Evolutionary conservation across 2,113 vertebrate species (phyloP), one percentile per base, ranked within the genome.

Genomic region (Erinaceus europaeus): DNA sequence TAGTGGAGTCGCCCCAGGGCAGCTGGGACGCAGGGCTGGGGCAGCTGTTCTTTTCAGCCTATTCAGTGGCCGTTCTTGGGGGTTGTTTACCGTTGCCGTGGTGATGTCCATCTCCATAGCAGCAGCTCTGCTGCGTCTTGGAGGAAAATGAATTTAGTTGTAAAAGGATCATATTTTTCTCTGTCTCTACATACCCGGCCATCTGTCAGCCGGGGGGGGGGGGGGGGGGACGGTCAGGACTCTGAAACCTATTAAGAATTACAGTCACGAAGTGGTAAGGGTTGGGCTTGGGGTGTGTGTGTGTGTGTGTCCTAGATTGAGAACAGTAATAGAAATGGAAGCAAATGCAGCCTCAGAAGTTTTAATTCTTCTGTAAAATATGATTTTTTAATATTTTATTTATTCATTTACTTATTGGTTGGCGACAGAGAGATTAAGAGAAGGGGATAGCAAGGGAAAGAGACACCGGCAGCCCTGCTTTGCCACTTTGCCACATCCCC

Each of bases 11-110:
- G 95, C 97, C 96, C 94, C 91, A 50, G 96, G 97, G 97, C 96
- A 97, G 97, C 97, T 96, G 96, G 96, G 97, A 96, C 86, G 95
- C 96, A 86, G 74, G 13, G 94, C 97, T 92, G 93, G 98, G 97
- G 97, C 97, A 98, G 97, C 97, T 98, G 98, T 98, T 98, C 97
- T 97, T 97, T 98, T 98, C 97, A 97, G 95, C 92, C 96, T 94
- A 94, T 96, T 97, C 96, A 97, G 90, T 96, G 97, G 94, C 97
- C 94, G 84, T 97, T 97, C 95, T 96, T 93, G 94, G 84, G 91
- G 93, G 94, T 97, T 98, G 97, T 98, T 98, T 98, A 98, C 97
- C 69, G 97, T 97, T 96, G 97, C 96, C 97, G 97, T 98, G 97
- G 97, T 92, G 97, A 97, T 96, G 92, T 88, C 50, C 94, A 97